phyloP scores from a whole-genome alignment of 1,140 invertebrate genomes.

The Meteorus sp. region DNA sequence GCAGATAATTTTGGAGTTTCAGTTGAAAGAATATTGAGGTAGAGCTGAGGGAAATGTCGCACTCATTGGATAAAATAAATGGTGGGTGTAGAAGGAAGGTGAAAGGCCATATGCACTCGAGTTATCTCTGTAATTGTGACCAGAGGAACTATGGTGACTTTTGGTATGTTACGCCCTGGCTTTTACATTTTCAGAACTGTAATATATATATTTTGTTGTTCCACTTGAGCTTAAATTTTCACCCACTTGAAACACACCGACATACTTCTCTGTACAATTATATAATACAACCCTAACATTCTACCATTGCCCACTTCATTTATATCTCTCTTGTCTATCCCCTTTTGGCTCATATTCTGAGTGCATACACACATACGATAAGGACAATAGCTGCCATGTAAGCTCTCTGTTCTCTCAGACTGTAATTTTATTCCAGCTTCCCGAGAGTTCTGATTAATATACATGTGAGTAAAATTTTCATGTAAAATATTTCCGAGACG shows the following conservation, averaged over 20 bases:
- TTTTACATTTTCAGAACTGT: constrained; percentile 20
- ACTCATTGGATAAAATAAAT: not conserved
- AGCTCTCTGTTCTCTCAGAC: constrained; percentile 27
- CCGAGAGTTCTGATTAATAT: constrained; percentile 8
- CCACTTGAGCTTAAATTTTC: constrained; percentile 4
- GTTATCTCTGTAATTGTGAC: constrained; percentile 32
- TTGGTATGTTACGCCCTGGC: constrained; percentile 2
- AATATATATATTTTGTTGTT: constrained; percentile 19
- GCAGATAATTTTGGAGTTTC: not conserved
- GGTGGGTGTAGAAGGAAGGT: constrained; percentile 1
- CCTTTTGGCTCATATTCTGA: no score
- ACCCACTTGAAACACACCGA: constrained; percentile 21
- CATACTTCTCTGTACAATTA: no score
- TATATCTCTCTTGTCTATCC: constrained; percentile 20
- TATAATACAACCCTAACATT: no score
- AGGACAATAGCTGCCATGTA: constrained; percentile 41
- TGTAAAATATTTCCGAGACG: not conserved
- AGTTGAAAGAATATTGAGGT: not conserved
- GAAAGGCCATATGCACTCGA: no score
- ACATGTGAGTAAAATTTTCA: not conserved
- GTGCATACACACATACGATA: no score
- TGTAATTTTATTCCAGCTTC: constrained; percentile 20
- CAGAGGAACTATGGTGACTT: constrained; percentile 20
- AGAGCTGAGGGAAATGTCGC: not conserved
- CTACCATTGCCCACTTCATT: no score